These are phyloP conservation scores for Epirrhoe tristata DNA, from an alignment of 2,888 invertebrate species.

Conservation along the genomic window DNA sequence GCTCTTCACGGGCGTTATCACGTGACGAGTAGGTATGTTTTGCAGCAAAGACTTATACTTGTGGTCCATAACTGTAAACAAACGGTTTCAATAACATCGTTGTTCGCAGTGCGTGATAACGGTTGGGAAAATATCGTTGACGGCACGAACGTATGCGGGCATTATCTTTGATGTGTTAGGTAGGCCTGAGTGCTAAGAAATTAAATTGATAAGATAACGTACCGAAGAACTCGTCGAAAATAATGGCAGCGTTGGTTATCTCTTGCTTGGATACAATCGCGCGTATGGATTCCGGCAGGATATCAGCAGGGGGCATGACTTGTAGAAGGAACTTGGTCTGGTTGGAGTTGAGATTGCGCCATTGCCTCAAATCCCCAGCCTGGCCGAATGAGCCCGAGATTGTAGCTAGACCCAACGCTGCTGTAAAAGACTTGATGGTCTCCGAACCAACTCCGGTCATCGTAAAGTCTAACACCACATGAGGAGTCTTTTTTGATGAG, in stretches of 20 bases:
- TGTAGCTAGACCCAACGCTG: slow-evolving; percentile 92
- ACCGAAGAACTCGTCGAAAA: slow-evolving; percentile 96
- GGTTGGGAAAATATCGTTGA: slow-evolving; percentile 32
- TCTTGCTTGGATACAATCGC: slow-evolving; percentile 93
- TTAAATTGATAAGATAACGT: slow-evolving; percentile 49
- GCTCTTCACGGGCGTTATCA: slow-evolving; percentile 89
- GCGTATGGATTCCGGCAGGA: slow-evolving; percentile 93
- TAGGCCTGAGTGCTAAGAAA: not conserved
- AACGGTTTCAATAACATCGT: slow-evolving; percentile 45
- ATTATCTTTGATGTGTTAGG: slow-evolving; percentile 26
- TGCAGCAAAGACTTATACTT: slow-evolving; percentile 96
- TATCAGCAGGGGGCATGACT: slow-evolving; percentile 93
- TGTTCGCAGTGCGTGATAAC: slow-evolving; percentile 39
- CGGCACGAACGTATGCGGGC: slow-evolving; percentile 36
- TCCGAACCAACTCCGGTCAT: slow-evolving; percentile 93
- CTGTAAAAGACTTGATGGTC: slow-evolving; percentile 93
- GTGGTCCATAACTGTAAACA: slow-evolving; percentile 93
- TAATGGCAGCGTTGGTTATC: slow-evolving; percentile 95
- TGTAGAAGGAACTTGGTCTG: slow-evolving; percentile 92
- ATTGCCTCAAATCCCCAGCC: slow-evolving; percentile 92
- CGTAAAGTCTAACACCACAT: slow-evolving; percentile 93
- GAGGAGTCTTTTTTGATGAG: slow-evolving; percentile 88
- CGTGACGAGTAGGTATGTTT: slow-evolving; percentile 95
- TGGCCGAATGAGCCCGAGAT: slow-evolving; percentile 94
- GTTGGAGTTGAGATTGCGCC: slow-evolving; percentile 89